Percentiles rank a stretch among this genome's conserved stretches.
phyloP scores from a whole-genome alignment of 1,140 invertebrate species.

The Galleria mellonella region DNA sequence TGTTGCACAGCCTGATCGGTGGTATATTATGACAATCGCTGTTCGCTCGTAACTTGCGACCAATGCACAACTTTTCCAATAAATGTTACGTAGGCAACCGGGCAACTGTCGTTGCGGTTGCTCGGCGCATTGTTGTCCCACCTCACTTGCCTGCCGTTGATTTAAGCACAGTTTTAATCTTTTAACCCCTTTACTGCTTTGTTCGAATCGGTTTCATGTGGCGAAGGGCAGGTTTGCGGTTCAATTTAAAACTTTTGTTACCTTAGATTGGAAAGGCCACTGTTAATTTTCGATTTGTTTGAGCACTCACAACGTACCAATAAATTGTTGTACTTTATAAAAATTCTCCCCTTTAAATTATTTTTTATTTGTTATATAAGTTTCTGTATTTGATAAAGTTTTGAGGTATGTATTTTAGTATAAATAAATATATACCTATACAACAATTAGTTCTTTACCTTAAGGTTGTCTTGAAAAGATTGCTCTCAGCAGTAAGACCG shows the following conservation, averaged over 20 bases:
- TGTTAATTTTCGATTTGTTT: background rate
- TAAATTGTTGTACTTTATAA: too few species aligned
- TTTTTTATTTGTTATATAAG: too few species aligned
- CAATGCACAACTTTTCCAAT: slow-evolving; percentile 61
- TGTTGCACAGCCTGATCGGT: too few species aligned
- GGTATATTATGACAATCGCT: background rate
- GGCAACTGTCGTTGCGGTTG: slow-evolving; percentile 38
- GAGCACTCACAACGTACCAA: too few species aligned
- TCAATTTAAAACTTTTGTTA: slow-evolving; percentile 10
- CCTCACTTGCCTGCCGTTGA: too few species aligned
- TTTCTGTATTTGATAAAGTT: too few species aligned
- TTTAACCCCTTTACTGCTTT: slow-evolving; percentile 27
- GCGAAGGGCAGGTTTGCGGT: slow-evolving; percentile 11
- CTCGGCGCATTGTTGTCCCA: slow-evolving; percentile 40
- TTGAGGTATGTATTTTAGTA: too few species aligned
- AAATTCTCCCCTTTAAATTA: too few species aligned
- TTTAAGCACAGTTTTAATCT: slow-evolving; percentile 33
- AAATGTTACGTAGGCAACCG: slow-evolving; percentile 37
- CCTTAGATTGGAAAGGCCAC: background rate
- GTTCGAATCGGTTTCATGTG: slow-evolving; percentile 20
- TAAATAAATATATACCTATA: too few species aligned
- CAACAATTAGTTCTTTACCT: too few species aligned
- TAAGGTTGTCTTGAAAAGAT: too few species aligned
- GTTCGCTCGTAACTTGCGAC: slow-evolving; percentile 14
- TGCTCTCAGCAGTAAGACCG: too few species aligned